Evolutionary conservation across 1,140 invertebrate species (phyloP), one percentile per base, ranked within the genome.

Genomic region (Cecropterus lyciades): DNA sequence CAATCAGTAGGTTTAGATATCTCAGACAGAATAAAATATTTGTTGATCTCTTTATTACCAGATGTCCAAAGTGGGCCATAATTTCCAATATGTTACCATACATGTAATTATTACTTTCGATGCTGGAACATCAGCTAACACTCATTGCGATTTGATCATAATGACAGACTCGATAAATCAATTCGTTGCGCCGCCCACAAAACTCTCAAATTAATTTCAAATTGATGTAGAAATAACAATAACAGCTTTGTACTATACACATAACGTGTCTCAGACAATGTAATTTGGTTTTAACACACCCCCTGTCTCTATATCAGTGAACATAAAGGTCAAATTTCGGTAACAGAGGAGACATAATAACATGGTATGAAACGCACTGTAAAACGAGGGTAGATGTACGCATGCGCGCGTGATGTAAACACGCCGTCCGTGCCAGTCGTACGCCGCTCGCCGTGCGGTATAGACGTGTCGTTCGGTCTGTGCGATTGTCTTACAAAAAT

Each of bases 391-490:
- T 72, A 75, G 71, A 59, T 64, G 63, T 43, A 62, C 72, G 76
- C 79, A 78, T 75, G 75, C 77, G 75, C 56, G 51, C 37, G 46
- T 33, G 56, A 67, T 72, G 75, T 80, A 81, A 80, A 81, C 81
- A 84, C 66, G 69, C 65, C 49, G 70, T 59, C 64, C 30, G 51
- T 64, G 37, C 11, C 33, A 55, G 82, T 84, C 67, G 69, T 70
- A 65, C 63, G 76, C 49, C 73, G 69, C 56, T 56, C 24, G 43
- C 13, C 43, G 45, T 56, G 56, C 52, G 13, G 33, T 42, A 43
- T 15, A 15, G 68, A 72, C 69, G 48, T 57, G 24, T 24, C 8
- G 7, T 37, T 10, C 48, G 43, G 45, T 37, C 49, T 37, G 15
- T 33, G 64, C 43, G 59, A 33, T 51, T 17, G 15, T 56, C 16